Evolutionary conservation across 2,888 invertebrate species (phyloP), one percentile per base, ranked within the genome.

Genomic region (Drosophila subsilvestris): DNA sequence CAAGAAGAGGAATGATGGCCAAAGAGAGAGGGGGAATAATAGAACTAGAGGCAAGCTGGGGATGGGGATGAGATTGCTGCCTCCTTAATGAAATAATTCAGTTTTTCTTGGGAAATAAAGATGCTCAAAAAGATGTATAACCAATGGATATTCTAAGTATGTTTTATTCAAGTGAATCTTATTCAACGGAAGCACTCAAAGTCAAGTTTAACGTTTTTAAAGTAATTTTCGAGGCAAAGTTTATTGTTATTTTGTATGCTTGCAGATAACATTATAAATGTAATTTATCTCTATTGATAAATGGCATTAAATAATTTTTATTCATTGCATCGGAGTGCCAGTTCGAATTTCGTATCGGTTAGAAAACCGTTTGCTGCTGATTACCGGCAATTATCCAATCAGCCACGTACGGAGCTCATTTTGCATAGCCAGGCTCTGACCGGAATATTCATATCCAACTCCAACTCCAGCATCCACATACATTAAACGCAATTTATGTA

Each of bases 71-170:
- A 44, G 37, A 61, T 60, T 61, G 54, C 65, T 48, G 27, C 25
- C 53, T 76, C 56, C 70, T 73, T 79, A 81, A 81, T 85, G 74
- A 75, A 75, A 75, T 78, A 71, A 79, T 78, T 68, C 49, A 53
- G 54, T 45, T 61, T 67, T 57, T 56, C 32, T 54, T 58, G 47
- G 44, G 59, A 2, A 50, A 27, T 22, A 29, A 49, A 56, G 37
- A 47, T 25, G 42, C 42, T 9, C 18, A 17, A 27, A 8, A 17
- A 44, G 27, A 29, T 12, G 8, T 18, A 14, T 12, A 1, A 32
- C 7, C 0, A n/a, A 22, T n/a, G 12, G 1, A n/a, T 18, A n/a
- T n/a, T 9, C 7, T 0, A 45, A 14, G 7, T 10, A 1, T 2
- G 5, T 20, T 37, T 7, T 37, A 7, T n/a, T 37, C 37, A 37